These are phyloP conservation scores for Mormyrops attenuatus DNA, from an alignment of 2,797 vertebrate genomes.

Conservation along the genomic window DNA sequence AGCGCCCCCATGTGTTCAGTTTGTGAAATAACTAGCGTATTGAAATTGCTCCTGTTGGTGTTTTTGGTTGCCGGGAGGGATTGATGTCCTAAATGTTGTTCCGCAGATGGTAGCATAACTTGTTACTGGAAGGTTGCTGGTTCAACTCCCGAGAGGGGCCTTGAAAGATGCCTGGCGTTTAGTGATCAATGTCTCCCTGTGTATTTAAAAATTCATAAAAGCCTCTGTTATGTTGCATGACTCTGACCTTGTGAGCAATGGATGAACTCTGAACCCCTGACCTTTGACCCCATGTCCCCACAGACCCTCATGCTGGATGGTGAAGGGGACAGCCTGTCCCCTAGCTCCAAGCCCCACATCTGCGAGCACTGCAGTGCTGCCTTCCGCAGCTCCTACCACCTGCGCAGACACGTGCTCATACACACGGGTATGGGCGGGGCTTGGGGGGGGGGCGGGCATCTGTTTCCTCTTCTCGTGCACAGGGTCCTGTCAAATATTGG, in stretches of 20 bases:
- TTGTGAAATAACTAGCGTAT: neutral
- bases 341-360: conserved; percentile 88
- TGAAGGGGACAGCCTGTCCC: conserved; percentile 76
- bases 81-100: neutral
- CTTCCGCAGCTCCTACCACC: conserved; percentile 96
- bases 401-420: conserved; percentile 94
- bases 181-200: neutral
- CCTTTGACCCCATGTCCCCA: neutral
- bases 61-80: neutral
- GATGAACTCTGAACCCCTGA: neutral
- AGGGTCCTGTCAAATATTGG: conserved; percentile 1
- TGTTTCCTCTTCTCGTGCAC: neutral
- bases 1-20: neutral
- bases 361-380: conserved; percentile 92
- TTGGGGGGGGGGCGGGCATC: neutral
- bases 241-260: neutral
- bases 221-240: neutral
- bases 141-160: neutral
- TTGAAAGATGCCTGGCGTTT: neutral
- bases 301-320: conserved; percentile 75
- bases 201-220: neutral
- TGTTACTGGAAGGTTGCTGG: neutral
- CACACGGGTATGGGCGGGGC: conserved; percentile 71
- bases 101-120: neutral
- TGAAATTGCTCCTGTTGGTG: neutral